Base-by-base conservation (phyloP, 2,888 invertebrate genomes). In the Isoperla grammatica region DNA sequence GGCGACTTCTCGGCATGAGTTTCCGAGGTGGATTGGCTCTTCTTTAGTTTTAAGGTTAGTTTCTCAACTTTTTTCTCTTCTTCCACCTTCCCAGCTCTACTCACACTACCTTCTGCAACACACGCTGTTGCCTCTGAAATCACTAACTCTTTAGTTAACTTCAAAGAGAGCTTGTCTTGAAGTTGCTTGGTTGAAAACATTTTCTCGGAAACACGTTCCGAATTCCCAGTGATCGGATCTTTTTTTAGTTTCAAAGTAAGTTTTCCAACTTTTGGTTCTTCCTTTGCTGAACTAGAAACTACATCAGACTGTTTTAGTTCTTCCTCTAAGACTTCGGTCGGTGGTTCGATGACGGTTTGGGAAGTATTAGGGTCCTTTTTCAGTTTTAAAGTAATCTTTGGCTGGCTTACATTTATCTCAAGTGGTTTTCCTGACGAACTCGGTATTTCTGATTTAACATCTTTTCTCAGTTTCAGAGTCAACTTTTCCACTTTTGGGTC, bases 241-340 rank as follows among this genome's bases (percentile, higher is more conserved):
- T 60, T 63, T 29, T 54, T 61, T 5, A 60, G 40, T 35, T 61
- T 63, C 9, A 63, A 49, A 23, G 63, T 63, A 43, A 63, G 55
- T 48, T 63, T 63, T 11, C 58, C 63, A 23, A 68, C 67, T 63
- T 74, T 75, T 71, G 59, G 80, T 78, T 78, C 72, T 78, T 62
- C 40, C 40, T 20, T 49, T 39, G 45, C 45, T 37, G 60, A 46
- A 23, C 60, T 60, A 23, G 56, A 55, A 22, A 59, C 29, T 2
- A 53, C 17, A n/a, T 56, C 46, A 2, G 45, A 56, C 45, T 56
- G 43, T 43, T 35, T 45, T 8, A 45, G 9, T n/a, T 35, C 48
- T 46, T 57, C 23, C 12, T 48, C 29, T 5, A 29, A 29, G 12
- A 29, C 29, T 29, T 48, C 57, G n/a, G 46, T 17, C 9, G 48